phyloP scores from a whole-genome alignment of 2,797 vertebrate species.

The Coregonus sp. region DNA sequence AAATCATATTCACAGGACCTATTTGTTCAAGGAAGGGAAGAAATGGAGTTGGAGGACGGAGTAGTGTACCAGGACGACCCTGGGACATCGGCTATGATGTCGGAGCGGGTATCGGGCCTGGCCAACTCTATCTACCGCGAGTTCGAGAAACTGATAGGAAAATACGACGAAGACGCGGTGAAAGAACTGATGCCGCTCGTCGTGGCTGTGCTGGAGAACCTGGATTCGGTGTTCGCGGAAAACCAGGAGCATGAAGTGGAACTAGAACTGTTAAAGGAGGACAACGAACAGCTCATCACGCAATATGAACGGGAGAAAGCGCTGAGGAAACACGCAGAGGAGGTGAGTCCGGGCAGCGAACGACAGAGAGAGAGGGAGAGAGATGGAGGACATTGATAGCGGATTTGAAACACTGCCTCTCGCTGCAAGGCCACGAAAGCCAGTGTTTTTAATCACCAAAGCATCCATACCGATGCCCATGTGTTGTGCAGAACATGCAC shows the following conservation, averaged over 20 bases:
- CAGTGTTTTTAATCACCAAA: neutral
- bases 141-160: slow-evolving; percentile 90
- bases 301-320: slow-evolving; percentile 96
- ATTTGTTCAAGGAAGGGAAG: slow-evolving; percentile 48
- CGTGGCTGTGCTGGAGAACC: slow-evolving; percentile 92
- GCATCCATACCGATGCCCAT: neutral
- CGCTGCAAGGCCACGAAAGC: neutral
- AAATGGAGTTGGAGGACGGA: slow-evolving; percentile 95
- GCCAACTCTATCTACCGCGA: slow-evolving; percentile 94
- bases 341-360: slow-evolving; percentile 74
- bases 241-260: slow-evolving; percentile 95
- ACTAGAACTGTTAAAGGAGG: slow-evolving; percentile 93
- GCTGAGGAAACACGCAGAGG: slow-evolving; percentile 90
- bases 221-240: slow-evolving; percentile 91
- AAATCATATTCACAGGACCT: slow-evolving; percentile 35
- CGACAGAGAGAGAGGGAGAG: neutral
- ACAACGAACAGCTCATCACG: slow-evolving; percentile 97
- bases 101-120: slow-evolving; percentile 93
- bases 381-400: neutral
- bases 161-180: slow-evolving; percentile 94
- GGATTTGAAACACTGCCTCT: neutral
- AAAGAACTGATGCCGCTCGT: slow-evolving; percentile 95
- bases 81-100: slow-evolving; percentile 87
- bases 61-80: slow-evolving; percentile 94
- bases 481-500: slow-evolving; percentile 6